Conservation (phyloP, 2,797 vertebrate species). For the Odontamblyopus rebecca region DNA sequence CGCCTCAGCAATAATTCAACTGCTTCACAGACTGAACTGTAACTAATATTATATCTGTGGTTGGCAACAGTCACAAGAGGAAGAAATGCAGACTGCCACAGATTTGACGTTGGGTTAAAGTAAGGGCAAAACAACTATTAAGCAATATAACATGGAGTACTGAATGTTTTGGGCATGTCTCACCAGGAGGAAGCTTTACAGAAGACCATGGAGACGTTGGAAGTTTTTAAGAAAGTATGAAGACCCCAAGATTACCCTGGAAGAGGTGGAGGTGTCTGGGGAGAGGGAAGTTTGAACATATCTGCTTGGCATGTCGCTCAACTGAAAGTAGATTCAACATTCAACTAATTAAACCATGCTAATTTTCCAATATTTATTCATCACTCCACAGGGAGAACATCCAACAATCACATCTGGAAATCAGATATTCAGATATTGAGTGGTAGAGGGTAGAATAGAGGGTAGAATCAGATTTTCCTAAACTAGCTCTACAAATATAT, state of each 20-base stretch:
- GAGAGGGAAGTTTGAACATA: background rate
- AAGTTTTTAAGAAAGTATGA: background rate
- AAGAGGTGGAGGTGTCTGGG: background rate
- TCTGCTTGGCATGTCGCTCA: no score
- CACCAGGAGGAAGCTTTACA: background rate
- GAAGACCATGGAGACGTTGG: background rate
- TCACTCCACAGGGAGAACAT: background rate
- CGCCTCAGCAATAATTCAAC: constrained; percentile 9
- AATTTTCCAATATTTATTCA: background rate
- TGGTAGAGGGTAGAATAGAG: no score
- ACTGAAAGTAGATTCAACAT: background rate
- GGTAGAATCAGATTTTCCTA: no score
- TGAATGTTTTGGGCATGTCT: background rate
- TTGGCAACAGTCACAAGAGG: background rate
- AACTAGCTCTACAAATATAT: background rate
- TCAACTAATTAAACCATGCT: background rate
- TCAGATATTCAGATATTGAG: no score
- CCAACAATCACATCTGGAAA: no score
- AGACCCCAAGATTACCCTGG: background rate
- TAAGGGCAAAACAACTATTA: no score
- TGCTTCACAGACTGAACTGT: background rate
- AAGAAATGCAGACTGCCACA: background rate
- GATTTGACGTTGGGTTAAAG: no score
- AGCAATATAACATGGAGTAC: background rate
- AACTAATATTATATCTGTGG: background rate